Evolutionary conservation across 1,140 invertebrate genomes (phyloP), one percentile per base, ranked within the genome.

Genomic region (Vanessa tameamea): DNA sequence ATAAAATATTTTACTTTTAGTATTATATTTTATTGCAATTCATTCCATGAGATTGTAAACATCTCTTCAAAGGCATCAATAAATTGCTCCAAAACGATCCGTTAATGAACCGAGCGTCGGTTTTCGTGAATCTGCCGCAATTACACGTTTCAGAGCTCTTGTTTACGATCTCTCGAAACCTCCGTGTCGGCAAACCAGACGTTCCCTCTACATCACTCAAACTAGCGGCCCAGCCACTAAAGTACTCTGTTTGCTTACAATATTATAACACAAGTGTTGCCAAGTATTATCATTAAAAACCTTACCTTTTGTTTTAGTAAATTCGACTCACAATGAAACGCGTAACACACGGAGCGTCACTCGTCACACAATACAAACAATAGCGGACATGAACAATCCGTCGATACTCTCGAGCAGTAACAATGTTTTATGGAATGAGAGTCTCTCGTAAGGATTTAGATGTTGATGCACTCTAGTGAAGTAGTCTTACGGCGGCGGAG

Each of bases 401-500:
- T 69, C 67, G 55, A 47, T 48, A 31, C 68, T 43, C 57, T 61
- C 16, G 20, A 26, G 31, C 61, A 63, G 53, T 50, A 71, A 64
- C 69, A 71, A 71, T 64, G 59, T 71, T 64, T 61, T 16, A 48
- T 14, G 47, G 31, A 61, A 61, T 61, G 31, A 53, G 57, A 48
- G 59, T 20, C 23, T 57, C 43, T 70, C 47, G 57, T 20, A 20
- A 23, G 66, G 53, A 68, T 68, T 68, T 68, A 68, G 61, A 64
- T 53, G 69, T 71, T 20, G 59, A 64, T 71, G 50, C 69, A 51
- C 61, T 71, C 69, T 47, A 71, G 66, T 57, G 66, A 57, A 68
- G 53, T 47, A 23, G 66, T 26, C 16, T 68, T 51, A 57, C 51
- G 53, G n/a, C 16, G 31, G 26, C 48, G 48, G 15, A 37, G 48